These are phyloP conservation scores for Loris lydekkerianus DNA, from an alignment of 2,797 vertebrate genomes.

Conservation along the genomic window DNA sequence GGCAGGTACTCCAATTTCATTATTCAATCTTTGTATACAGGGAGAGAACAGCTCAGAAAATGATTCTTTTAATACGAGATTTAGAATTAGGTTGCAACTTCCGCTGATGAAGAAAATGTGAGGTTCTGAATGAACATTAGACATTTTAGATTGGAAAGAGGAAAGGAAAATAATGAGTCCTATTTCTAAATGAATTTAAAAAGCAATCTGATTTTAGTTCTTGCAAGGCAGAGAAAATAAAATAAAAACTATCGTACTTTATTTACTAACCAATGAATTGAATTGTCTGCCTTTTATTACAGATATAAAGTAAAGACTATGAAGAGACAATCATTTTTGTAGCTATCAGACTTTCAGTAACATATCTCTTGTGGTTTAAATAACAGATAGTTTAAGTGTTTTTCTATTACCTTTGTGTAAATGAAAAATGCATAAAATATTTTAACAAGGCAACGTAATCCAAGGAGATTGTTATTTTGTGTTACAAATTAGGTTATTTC, in stretches of 20 bases:
- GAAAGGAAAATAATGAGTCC: slow-evolving; percentile 86
- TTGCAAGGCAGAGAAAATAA: slow-evolving; percentile 89
- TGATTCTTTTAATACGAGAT: slow-evolving; percentile 83
- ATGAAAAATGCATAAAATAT: slow-evolving; percentile 95
- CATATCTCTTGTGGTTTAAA: slow-evolving; percentile 97
- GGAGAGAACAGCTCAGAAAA: slow-evolving; percentile 79
- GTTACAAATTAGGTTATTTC: slow-evolving; percentile 94
- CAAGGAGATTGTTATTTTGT: slow-evolving; percentile 93
- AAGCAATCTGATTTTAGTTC: slow-evolving; percentile 91
- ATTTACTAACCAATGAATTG: slow-evolving; percentile 97
- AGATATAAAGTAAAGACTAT: slow-evolving; percentile 95
- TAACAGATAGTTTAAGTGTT: slow-evolving; percentile 95
- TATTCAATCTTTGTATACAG: slow-evolving; percentile 78
- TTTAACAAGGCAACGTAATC: slow-evolving; percentile 94
- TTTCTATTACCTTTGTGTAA: slow-evolving; percentile 93
- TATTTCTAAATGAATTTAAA: slow-evolving; percentile 89
- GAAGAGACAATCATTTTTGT: slow-evolving; percentile 97
- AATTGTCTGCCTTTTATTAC: slow-evolving; percentile 97
- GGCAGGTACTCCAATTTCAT: slow-evolving; percentile 76
- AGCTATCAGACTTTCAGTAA: slow-evolving; percentile 94
- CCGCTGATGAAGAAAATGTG: slow-evolving; percentile 81
- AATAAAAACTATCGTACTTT: slow-evolving; percentile 92
- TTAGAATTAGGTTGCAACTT: slow-evolving; percentile 84
- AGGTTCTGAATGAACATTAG: slow-evolving; percentile 83
- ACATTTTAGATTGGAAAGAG: slow-evolving; percentile 84